Base-by-base conservation (phyloP, 2,797 vertebrate genomes). In the Esox lucius region DNA sequence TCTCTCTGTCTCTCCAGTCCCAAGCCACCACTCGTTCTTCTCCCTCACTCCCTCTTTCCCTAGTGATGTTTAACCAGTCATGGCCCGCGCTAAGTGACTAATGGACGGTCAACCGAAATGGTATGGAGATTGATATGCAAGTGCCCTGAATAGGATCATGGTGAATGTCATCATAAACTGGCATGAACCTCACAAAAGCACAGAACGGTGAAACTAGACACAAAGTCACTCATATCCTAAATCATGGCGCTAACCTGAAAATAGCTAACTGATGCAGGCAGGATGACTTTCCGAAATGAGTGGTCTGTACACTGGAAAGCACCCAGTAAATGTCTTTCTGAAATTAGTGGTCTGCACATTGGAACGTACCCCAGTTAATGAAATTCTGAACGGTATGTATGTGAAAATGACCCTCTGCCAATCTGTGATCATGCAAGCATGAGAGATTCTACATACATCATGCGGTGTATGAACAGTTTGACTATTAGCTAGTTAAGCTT, bases 341-440 rank as follows among this genome's bases (percentile, higher is more conserved):
- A 35, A 56, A 0, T 4, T n/a, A 8, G 35, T 39, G 35, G 35
- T 39, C 5, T 3, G 35, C 5, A 39, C 35, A 39, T 35, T 39
- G 35, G 35, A 39, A 39, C 5, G 48, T 8, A 1, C 72, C 72
- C 70, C 66, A 65, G 71, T 78, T 71, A 70, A 62, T 62, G 78
- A 42, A 61, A 46, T 75, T 81, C 28, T 28, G 61, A 33, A 56
- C 2, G 1, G 19, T 19, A 71, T 72, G 69, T 7, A 69, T 74
- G 75, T 75, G 70, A 8, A 31, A 53, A 82, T 78, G 72, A 71
- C 75, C 68, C 73, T 84, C 19, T 72, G 72, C 84, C 59, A 82
- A 62, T 78, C 82, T 79, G 77, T 81, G 70, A 85, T 78, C 91
- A 91, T 93, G 91, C 93, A 93, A 88, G 84, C 82, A 83, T 83